phyloP scores from a whole-genome alignment of 92 coral and sea anemone species.

The Galaxea fascicularis region DNA sequence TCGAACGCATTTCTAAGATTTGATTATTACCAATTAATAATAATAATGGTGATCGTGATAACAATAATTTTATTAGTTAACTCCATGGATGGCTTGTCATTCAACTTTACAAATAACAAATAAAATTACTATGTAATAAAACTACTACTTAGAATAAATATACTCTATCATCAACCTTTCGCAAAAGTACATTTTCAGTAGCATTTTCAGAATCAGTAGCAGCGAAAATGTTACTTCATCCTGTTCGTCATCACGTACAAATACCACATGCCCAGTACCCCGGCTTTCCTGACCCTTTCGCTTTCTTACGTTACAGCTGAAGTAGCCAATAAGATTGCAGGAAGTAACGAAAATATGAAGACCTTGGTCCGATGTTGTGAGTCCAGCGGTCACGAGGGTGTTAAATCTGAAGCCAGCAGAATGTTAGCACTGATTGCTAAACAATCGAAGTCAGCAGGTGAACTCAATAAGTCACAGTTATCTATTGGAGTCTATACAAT shows the following conservation, averaged over 20 bases:
- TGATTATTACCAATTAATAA: no score
- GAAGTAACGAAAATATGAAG: conserved; percentile 60
- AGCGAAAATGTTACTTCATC: background rate
- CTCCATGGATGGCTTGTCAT: no score
- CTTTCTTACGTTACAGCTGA: conserved; percentile 58
- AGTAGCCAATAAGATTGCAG: conserved; percentile 73
- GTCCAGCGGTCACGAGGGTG: conserved; percentile 88
- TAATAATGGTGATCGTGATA: no score
- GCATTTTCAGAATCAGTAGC: background rate
- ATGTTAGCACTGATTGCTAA: conserved; percentile 85
- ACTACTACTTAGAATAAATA: no score
- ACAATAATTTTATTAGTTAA: no score
- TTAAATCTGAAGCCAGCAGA: conserved; percentile 85
- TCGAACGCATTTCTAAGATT: no score
- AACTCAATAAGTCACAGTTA: background rate
- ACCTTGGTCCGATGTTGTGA: conserved; percentile 85
- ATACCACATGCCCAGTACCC: no score
- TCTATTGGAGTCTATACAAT: no score
- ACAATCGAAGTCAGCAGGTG: conserved; percentile 82
- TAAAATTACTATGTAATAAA: no score
- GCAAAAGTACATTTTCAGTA: no score
- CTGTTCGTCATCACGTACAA: no score
- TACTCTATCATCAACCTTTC: background rate
- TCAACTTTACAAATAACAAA: no score
- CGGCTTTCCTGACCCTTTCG: background rate